Conservation (phyloP, 1,140 invertebrate genomes). For the Leptinotarsa undecemlineata region DNA sequence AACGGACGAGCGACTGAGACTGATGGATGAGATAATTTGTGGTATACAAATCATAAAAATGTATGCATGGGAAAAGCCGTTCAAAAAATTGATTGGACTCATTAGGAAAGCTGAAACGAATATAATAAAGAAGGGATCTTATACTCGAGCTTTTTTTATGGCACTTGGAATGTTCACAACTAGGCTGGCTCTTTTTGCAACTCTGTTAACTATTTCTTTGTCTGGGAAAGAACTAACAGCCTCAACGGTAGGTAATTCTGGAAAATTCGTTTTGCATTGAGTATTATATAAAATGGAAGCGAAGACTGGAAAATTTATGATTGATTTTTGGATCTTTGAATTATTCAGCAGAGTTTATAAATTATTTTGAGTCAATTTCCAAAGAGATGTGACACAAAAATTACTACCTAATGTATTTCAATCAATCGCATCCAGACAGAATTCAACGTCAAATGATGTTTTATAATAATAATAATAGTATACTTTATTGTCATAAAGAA, state of each 20-base stretch:
- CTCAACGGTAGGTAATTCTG: constrained; percentile 55
- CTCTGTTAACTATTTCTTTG: constrained; percentile 64
- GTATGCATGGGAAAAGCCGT: constrained; percentile 84
- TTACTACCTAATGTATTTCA: too few species aligned
- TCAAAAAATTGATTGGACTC: constrained; percentile 60
- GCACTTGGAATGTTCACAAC: constrained; percentile 72
- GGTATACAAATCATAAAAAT: constrained; percentile 77
- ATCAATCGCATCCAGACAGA: too few species aligned
- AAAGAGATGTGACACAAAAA: too few species aligned
- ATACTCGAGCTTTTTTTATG: constrained; percentile 72
- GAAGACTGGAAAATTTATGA: neutral
- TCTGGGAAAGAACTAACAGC: constrained; percentile 60
- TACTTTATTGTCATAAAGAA: too few species aligned
- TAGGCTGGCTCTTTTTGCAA: constrained; percentile 67
- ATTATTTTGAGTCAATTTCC: too few species aligned
- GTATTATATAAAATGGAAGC: neutral
- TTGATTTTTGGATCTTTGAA: neutral
- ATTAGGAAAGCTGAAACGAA: constrained; percentile 64
- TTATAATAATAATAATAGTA: too few species aligned
- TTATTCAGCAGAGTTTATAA: too few species aligned
- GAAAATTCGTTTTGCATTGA: neutral
- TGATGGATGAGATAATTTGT: constrained; percentile 65
- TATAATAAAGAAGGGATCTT: constrained; percentile 65
- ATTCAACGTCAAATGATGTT: too few species aligned
- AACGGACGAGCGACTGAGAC: constrained; percentile 63